phyloP scores from a whole-genome alignment of 2,888 invertebrate genomes.

The Agrilus biguttatus region DNA sequence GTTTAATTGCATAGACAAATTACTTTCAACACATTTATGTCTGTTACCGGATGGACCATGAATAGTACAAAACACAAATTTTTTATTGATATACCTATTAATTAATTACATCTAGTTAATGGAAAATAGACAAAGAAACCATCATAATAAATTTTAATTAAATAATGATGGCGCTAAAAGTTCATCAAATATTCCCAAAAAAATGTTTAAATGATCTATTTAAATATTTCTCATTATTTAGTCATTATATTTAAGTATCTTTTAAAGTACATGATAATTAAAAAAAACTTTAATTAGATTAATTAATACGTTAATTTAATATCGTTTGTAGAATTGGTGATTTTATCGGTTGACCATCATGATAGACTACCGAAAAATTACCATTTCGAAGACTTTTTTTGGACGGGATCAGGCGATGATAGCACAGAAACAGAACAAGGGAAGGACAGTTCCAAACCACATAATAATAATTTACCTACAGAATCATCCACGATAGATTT shows the following conservation, averaged over 20 bases:
- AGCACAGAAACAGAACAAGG: slow-evolving; percentile 30
- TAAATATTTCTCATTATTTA: too few relatives aligned
- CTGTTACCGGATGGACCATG: background rate
- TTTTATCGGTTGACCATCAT: slow-evolving; percentile 15
- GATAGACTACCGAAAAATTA: slow-evolving; percentile 20
- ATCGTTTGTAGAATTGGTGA: slow-evolving; percentile 18
- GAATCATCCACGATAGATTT: slow-evolving; percentile 33
- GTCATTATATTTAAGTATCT: too few relatives aligned
- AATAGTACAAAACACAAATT: too few relatives aligned
- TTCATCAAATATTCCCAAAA: too few relatives aligned
- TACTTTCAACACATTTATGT: background rate
- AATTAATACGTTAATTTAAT: slow-evolving; percentile 1
- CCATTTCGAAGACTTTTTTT: slow-evolving; percentile 73
- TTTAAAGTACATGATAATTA: background rate
- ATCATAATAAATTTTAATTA: too few relatives aligned
- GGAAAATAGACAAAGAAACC: too few relatives aligned
- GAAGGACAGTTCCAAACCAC: too few relatives aligned
- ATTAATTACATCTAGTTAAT: too few relatives aligned
- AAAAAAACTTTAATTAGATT: background rate
- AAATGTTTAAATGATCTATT: too few relatives aligned
- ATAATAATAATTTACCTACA: too few relatives aligned
- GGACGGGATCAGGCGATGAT: slow-evolving; percentile 79
- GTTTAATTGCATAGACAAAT: background rate
- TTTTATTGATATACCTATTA: too few relatives aligned
- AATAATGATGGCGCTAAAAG: too few relatives aligned